Conservation (phyloP, 2,888 invertebrate species). For the Scaptomyza reducta region DNA sequence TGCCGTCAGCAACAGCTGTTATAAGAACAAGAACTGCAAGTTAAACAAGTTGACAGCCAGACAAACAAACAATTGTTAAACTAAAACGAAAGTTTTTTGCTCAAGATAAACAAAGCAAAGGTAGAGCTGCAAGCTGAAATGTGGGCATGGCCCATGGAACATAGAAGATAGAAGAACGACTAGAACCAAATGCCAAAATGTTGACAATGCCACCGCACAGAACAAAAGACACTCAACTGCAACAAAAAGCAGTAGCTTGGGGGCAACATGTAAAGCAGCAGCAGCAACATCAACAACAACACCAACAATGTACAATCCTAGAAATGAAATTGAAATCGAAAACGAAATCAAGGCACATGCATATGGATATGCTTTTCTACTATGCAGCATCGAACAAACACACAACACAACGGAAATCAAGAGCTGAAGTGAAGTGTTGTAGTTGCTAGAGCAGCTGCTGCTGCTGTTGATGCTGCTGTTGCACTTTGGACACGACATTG, state of each 20-base stretch:
- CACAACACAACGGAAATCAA: conserved; percentile 28
- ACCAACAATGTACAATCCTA: conserved; percentile 43
- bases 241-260: conserved; percentile 21
- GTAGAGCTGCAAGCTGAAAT: conserved; percentile 34
- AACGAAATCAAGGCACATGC: conserved; percentile 77
- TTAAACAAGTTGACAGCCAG: conserved; percentile 51
- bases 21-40: conserved; percentile 25
- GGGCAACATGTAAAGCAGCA: conserved; percentile 48
- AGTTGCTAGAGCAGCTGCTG: conserved; percentile 15
- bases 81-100: conserved; percentile 56
- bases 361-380: conserved; percentile 62
- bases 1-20: conserved; percentile 33
- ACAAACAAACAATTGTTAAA: conserved; percentile 40
- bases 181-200: conserved; percentile 41
- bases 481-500: conserved; percentile 65
- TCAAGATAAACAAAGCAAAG: conserved; percentile 54
- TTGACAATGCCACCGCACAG: conserved; percentile 47
- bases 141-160: conserved; percentile 38
- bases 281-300: conserved; percentile 12
- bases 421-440: conserved; percentile 19
- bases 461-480: conserved; percentile 39
- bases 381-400: conserved; percentile 19
- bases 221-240: conserved; percentile 50
- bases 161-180: conserved; percentile 11
- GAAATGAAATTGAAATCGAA: conserved; percentile 80